Base-by-base conservation (phyloP, 1,140 invertebrate species). In the Xylocopa sonorina region DNA sequence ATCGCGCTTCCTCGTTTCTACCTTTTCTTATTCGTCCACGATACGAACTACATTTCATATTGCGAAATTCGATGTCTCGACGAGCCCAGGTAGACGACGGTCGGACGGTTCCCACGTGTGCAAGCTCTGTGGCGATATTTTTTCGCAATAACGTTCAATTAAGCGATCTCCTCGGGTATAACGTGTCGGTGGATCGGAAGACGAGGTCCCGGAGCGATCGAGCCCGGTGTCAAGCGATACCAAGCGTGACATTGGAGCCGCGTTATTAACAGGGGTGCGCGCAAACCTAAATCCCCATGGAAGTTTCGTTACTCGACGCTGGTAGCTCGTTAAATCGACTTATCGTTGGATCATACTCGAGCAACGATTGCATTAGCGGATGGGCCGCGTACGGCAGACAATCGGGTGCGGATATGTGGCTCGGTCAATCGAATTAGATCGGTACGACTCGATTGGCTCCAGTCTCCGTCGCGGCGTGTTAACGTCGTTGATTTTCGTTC, bases 241-340 rank as follows among this genome's bases (percentile, higher is more conserved):
- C 48, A 80, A 83, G 80, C 58, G 48, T 72, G 77, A 84, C 71
- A 83, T 71, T 58, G 71, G 34, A 21, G 64, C 57, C 74, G 64
- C 69, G 75, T 82, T 75, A 85, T 85, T 85, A 85, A 50, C 48
- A 32, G 12, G 43, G 60, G 55, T 60, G 53, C 51, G 68, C 41
- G 29, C 71, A n/a, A 69, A 74, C 66, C 66, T 76, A 85, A 86
- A 86, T 86, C 83, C 84, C 84, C 62, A 55, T 80, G 76, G 84
- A 85, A 80, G 83, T 68, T 81, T 85, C 83, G 83, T 86, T 82
- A 80, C 67, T 78, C 66, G 71, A 86, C 58, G 55, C 55, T 51
- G 53, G 29, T 62, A 85, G 76, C 83, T 85, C 80, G 84, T 86
- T 85, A 86, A 80, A 79, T 38, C 58, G 72, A 73, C 34, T 69